Evolutionary conservation across 2,888 invertebrate species (phyloP), one percentile per base, ranked within the genome.

Genomic region (Scaptomyza cyrtandrae): DNA sequence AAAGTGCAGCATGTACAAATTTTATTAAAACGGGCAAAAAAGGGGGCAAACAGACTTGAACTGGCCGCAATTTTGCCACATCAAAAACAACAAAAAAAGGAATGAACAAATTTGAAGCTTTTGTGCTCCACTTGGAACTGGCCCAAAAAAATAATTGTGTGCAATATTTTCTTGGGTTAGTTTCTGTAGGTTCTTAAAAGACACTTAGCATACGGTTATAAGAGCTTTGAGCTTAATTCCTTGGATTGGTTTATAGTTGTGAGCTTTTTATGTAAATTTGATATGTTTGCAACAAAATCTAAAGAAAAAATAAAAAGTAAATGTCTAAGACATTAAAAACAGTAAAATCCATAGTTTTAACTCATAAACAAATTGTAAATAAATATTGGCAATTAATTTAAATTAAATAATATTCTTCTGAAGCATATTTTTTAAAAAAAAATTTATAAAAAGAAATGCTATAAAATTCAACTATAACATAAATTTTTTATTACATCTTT

Each of bases 61-160:
- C 56, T 75, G 75, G 71, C 74, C 74, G 74, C 75, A 74, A 61
- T 74, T 39, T 35, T 74, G 53, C 56, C 37, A 50, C 9, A 50
- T 45, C 35, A 37, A 52, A 24, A 24, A 24, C n/a, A 24, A 24
- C 1, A 24, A 24, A 24, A 3, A 24, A 63, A 63, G 2, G 41
- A 10, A 16, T 10, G 16, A 41, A 16, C 41, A 41, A 16, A 41
- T 16, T 43, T 65, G 66, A 13, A 46, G 54, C 56, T 60, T 4
- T 64, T 31, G 13, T 37, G 74, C 61, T 53, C 66, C 66, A 74
- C 45, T 74, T 75, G 65, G 65, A 74, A 61, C 45, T 54, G 60
- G 57, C 55, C 56, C 56, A 71, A 71, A 72, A 75, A 39, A 10
- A 29, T 29, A 29, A 29, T 45, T 55, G 68, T 58, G 44, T 35